These are phyloP conservation scores for Temnothorax unifasciatus DNA, from an alignment of 2,888 invertebrate species.

Conservation along the genomic window DNA sequence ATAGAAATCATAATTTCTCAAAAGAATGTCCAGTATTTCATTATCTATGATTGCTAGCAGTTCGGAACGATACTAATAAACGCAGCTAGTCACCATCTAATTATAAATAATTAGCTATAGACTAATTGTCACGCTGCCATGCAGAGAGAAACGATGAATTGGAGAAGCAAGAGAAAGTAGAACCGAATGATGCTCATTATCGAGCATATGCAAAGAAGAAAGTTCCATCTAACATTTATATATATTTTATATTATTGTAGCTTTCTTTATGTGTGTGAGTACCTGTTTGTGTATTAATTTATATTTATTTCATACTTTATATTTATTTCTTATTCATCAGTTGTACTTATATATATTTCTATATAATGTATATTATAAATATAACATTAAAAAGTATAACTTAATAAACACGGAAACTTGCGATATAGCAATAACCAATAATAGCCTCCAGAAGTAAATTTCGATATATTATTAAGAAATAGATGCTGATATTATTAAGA, in stretches of 20 bases:
- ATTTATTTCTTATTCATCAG: not conserved
- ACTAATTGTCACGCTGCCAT: constrained; percentile 74
- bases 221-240: not conserved
- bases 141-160: constrained; percentile 17
- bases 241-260: not conserved
- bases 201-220: not conserved
- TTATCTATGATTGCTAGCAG: not conserved
- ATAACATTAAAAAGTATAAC: not conserved
- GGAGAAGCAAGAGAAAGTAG: not conserved
- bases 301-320: not conserved
- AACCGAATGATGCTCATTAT: constrained; percentile 10
- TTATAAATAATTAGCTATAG: constrained; percentile 81
- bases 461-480: not conserved
- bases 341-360: not conserved
- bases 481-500: not conserved
- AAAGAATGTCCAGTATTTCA: not conserved
- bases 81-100: constrained; percentile 65
- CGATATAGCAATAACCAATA: not conserved
- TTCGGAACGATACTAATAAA: constrained; percentile 32
- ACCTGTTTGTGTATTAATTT: not conserved
- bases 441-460: not conserved
- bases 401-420: not conserved
- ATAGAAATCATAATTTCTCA: constrained; percentile 1
- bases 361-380: not conserved
- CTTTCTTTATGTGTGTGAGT: not conserved